Percentiles rank a stretch among this genome's conserved stretches.
phyloP scores from a whole-genome alignment of 2,113 vertebrate species.

The Sakesphorus luctuosus region DNA sequence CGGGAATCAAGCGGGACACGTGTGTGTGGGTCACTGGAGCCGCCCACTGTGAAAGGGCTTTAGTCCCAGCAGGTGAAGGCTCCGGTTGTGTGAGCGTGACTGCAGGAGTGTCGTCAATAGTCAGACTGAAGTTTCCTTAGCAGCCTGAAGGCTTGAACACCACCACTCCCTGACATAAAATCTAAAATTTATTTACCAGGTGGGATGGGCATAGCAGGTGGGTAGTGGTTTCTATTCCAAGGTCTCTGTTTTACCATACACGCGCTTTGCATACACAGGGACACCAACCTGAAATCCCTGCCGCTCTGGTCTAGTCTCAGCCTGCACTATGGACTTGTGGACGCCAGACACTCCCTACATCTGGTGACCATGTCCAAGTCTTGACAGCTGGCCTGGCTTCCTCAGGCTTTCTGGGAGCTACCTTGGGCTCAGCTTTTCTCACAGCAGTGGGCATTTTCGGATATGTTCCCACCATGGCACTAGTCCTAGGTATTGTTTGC shows the following conservation, averaged over 20 bases:
- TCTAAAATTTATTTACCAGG: not conserved
- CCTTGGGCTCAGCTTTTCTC: not conserved
- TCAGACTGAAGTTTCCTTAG: not conserved
- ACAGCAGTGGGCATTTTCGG: accelerated
- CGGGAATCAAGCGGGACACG: not conserved
- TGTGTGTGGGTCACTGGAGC: not conserved
- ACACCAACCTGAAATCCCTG: not conserved
- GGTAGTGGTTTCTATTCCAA: not conserved
- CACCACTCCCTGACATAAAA: not conserved
- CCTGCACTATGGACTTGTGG: too few relatives aligned
- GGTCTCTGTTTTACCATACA: not conserved
- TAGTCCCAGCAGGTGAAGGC: not conserved
- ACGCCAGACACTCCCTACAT: not conserved
- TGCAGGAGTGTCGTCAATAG: not conserved
- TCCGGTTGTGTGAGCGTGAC: not conserved
- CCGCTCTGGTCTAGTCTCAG: not conserved
- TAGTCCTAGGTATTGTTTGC: not conserved
- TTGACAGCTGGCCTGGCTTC: not conserved
- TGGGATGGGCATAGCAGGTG: not conserved
- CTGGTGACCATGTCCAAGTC: not conserved
- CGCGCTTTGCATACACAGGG: not conserved
- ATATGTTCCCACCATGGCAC: not conserved
- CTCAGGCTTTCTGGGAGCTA: not conserved
- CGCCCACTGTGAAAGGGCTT: not conserved
- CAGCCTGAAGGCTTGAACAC: not conserved